Base-by-base conservation (phyloP, 2,113 vertebrate species). In the Hippocampus abdominalis region DNA sequence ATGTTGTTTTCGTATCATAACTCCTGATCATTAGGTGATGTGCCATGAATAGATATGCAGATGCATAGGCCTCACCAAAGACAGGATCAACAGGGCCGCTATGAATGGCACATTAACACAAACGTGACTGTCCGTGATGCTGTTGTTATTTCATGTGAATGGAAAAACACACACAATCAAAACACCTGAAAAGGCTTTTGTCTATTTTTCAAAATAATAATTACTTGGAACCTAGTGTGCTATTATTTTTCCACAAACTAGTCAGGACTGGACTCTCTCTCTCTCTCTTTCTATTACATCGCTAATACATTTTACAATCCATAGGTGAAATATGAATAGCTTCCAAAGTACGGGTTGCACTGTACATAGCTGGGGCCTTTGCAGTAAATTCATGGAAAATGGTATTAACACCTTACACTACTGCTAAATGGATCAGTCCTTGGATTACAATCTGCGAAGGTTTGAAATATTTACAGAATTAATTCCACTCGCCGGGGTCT, bases 161-260 rank as follows among this genome's bases (percentile, higher is more conserved):
- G 12, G 60, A 60, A 2, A 53, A 8, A 76, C 76, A 82, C 71
- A 74, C 82, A 64, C 64, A 75, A 29, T 7, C 12, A 72, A 71
- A 82, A 75, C 76, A 79, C 53, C 23, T 65, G 49, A 76, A 75
- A 76, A 72, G 9, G 48, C 18, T 12, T 56, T 56, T 25, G 53
- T 23, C 27, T 6, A 59, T n/a, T 61, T 66, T 59, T 68, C 86
- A 77, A 88, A 88, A 89, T 77, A 88, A 77, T 81, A 88, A 89
- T 90, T 89, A 89, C 40, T 25, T 64, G 21, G 77, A 81, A 79
- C 16, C 72, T 29, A 64, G 8, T 1, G 20, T 16, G 32, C 66
- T 87, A 75, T 76, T 86, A 70, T 85, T 83, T 76, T 76, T 79
- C 79, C 32, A 73, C 72, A 73, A 39, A 62, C 8, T 39, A 39